Conservation (phyloP, 2,888 invertebrate genomes). For the Phengaris arion region DNA sequence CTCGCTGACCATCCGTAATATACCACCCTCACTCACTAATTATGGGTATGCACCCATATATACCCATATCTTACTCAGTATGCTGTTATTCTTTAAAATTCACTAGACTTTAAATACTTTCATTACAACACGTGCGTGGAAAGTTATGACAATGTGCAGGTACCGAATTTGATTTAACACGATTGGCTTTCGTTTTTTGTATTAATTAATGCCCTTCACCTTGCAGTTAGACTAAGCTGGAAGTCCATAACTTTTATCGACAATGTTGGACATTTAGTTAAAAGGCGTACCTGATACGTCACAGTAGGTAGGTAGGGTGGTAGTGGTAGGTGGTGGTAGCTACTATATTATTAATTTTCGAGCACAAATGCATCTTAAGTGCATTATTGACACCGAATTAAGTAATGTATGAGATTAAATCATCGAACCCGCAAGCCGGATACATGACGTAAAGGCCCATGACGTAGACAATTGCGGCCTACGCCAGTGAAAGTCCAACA, state of each 20-base stretch:
- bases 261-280: no score
- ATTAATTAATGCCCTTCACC: constrained; percentile 6
- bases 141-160: constrained; percentile 1
- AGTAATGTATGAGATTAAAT: constrained; percentile 42
- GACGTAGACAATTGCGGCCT: constrained; percentile 54
- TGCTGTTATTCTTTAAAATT: not conserved
- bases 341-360: no score
- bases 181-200: constrained; percentile 19
- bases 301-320: no score
- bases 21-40: no score
- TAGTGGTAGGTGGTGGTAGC: no score
- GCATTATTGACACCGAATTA: not conserved
- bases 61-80: no score
- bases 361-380: not conserved
- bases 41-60: no score
- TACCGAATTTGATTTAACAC: constrained; percentile 5
- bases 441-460: constrained; percentile 57
- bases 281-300: no score
- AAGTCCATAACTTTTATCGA: no score
- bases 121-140: not conserved
- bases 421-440: constrained; percentile 65
- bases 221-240: not conserved
- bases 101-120: not conserved
- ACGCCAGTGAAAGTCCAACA: constrained; percentile 53
- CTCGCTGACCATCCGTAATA: no score